Evolutionary conservation across 2,888 invertebrate genomes (phyloP).

Genomic region (Exocentrus adspersus): DNA sequence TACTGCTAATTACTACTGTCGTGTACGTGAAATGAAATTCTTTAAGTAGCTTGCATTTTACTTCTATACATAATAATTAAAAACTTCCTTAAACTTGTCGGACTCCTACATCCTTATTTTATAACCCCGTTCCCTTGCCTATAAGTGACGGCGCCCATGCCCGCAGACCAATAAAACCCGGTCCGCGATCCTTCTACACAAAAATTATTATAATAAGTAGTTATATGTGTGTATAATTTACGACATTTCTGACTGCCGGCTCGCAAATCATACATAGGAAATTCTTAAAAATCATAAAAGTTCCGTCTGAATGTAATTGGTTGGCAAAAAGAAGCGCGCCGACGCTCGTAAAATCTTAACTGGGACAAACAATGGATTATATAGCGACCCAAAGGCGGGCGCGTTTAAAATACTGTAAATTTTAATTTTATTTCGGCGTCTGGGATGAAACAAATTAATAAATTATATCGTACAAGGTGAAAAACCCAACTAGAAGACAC

Average conservation of each 20-base stretch:
- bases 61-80: no score
- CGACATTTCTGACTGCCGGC: slow-evolving; percentile 37
- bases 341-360: slow-evolving; percentile 23
- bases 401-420: slow-evolving; percentile 26
- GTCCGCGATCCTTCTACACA: slow-evolving; percentile 42
- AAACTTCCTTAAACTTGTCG: no score
- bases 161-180: slow-evolving; percentile 51
- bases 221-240: slow-evolving; percentile 52
- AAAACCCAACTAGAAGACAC: no score
- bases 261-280: slow-evolving; percentile 46
- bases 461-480: no score
- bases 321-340: slow-evolving; percentile 19
- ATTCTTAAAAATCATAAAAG: slow-evolving; percentile 48
- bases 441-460: no score
- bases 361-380: slow-evolving; percentile 27
- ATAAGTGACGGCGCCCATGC: neutral
- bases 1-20: slow-evolving; percentile 14
- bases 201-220: slow-evolving; percentile 57
- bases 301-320: slow-evolving; percentile 33
- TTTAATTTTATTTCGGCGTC: slow-evolving; percentile 28
- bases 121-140: no score
- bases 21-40: no score
- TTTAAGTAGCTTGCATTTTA: no score
- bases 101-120: no score
- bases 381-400: slow-evolving; percentile 4